Evolutionary conservation across 2,113 vertebrate genomes (phyloP).

Genomic region (Halichoeres trimaculatus): DNA sequence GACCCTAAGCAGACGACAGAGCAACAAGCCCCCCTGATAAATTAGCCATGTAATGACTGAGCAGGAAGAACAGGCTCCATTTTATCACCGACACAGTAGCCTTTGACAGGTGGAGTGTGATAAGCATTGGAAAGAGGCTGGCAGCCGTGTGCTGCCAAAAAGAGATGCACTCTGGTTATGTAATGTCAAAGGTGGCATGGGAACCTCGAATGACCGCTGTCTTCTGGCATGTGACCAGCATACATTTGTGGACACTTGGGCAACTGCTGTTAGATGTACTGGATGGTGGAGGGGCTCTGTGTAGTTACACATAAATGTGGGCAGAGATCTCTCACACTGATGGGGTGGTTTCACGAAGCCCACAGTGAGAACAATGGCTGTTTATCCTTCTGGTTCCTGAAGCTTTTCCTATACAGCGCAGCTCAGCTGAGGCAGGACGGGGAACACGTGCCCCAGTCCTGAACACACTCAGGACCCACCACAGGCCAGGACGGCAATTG

Average conservation of each 20-base stretch:
- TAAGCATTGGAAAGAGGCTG: constrained; percentile 64
- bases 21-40: constrained; percentile 62
- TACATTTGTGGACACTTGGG: constrained; percentile 23
- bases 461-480: constrained; percentile 37
- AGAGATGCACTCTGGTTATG: constrained; percentile 56
- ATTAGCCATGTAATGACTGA: constrained; percentile 69
- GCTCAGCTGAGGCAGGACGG: constrained; percentile 52
- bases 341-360: constrained; percentile 69
- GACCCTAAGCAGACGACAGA: constrained; percentile 53
- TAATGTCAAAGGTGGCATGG: constrained; percentile 39
- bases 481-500: constrained; percentile 25
- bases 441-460: constrained; percentile 57
- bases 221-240: constrained; percentile 20
- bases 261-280: constrained; percentile 21
- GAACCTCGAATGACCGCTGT: constrained; percentile 42
- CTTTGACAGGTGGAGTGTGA: constrained; percentile 68
- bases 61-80: constrained; percentile 69
- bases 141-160: constrained; percentile 37
- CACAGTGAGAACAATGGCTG: constrained; percentile 73
- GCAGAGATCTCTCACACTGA: constrained; percentile 59
- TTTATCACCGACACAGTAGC: constrained; percentile 63
- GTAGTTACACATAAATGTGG: constrained; percentile 41
- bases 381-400: constrained; percentile 80
- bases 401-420: constrained; percentile 65
- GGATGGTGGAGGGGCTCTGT: constrained; percentile 7